Evolutionary conservation across 2,797 vertebrate genomes (phyloP).

Genomic region (Leptatherina wallacei): DNA sequence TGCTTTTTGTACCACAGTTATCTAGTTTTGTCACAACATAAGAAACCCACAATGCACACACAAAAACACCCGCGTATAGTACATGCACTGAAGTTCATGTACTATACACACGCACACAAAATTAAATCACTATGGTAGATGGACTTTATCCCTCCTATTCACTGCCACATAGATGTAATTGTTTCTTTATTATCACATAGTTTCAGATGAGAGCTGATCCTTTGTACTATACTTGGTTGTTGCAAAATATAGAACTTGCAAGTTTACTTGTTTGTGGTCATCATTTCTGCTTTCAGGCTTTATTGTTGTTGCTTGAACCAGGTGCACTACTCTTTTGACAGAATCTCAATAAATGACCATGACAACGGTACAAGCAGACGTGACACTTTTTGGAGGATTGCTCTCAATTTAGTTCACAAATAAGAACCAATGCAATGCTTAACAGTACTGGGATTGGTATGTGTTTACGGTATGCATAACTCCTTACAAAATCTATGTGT

Average conservation of each 20-base stretch:
- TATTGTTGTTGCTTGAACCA: background rate
- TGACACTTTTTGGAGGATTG: background rate
- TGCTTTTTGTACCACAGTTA: slow-evolving; percentile 57
- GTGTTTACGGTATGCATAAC: background rate
- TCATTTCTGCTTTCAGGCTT: background rate
- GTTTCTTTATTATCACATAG: too few relatives aligned
- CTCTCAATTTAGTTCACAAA: background rate
- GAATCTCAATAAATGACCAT: slow-evolving; percentile 11
- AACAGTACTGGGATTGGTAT: background rate
- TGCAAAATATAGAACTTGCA: background rate
- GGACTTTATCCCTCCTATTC: slow-evolving; percentile 32
- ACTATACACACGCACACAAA: slow-evolving; percentile 43
- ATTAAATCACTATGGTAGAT: slow-evolving; percentile 27
- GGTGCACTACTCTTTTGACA: background rate
- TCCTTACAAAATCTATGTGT: background rate
- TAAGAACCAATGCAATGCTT: background rate
- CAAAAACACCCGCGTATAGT: slow-evolving; percentile 10
- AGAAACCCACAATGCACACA: slow-evolving; percentile 42
- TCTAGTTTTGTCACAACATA: slow-evolving; percentile 62
- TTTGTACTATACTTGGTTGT: background rate
- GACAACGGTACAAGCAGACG: slow-evolving; percentile 3
- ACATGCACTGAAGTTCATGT: slow-evolving; percentile 14
- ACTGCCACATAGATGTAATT: slow-evolving; percentile 42
- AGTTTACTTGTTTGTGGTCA: background rate
- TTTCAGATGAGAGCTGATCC: background rate